Evolutionary conservation across 2,888 invertebrate species (phyloP), one percentile per base, ranked within the genome.

Genomic region (Meloe dianella): DNA sequence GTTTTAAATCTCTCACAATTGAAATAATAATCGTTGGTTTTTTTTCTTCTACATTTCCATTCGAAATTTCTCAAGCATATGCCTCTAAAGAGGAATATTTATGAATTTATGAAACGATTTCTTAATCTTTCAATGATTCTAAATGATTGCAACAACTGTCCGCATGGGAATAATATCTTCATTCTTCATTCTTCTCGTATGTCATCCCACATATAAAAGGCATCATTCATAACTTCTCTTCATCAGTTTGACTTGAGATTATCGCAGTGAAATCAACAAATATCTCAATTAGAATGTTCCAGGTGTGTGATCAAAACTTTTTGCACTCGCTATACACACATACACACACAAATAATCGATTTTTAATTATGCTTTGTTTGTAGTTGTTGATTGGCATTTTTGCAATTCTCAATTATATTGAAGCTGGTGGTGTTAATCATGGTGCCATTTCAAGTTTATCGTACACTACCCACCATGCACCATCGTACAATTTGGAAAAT

Each of bases 391-490:
- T 57, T 29, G 29, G 12, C 7, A 38, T 59, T 14, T 59, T 59
- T 5, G 30, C 17, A 1, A 17, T 59, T 35, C 5, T 32, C n/a
- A 38, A 5, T 8, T 35, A 17, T 38, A 59, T 38, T 17, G 35
- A 59, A 35, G 59, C 59, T 17, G 59, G 51, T 22, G 32, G 35
- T 32, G 5, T 17, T 20, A 29, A 62, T 30, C 30, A 30, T 24
- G 70, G 62, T 5, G 62, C 70, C n/a, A 58, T 73, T 61, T 72
- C 74, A 24, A 69, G 64, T 7, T 64, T 71, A 0, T 71, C 70
- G 9, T 74, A 72, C 57, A 71, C 68, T 1, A 74, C 74, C n/a
- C 69, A 72, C 24, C 74, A 74, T 47, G 60, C 64, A 9, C 58
- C 68, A 14, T 41, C 57, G 20, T 69, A 72, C 38, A 62, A 61